Evolutionary conservation across 2,113 vertebrate genomes (phyloP).

Genomic region (Phodopus roborovskii): DNA sequence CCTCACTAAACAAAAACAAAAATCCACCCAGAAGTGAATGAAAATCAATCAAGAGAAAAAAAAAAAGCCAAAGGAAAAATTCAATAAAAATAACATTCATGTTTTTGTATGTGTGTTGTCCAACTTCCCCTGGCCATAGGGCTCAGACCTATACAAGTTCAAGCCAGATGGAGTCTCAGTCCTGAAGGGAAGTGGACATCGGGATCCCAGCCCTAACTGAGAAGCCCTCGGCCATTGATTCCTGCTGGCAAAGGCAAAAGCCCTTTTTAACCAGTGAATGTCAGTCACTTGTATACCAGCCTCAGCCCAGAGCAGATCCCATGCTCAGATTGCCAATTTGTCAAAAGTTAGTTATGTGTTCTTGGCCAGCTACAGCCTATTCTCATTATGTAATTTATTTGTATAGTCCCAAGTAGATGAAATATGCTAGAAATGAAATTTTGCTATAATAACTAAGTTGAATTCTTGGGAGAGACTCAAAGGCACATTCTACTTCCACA

Average conservation of each 20-base stretch:
- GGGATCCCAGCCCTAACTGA: not conserved
- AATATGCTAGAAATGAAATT: not conserved
- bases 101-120: not conserved
- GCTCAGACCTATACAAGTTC: not conserved
- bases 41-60: not conserved
- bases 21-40: not conserved
- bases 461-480: conserved; percentile 38
- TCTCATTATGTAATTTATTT: conserved; percentile 19
- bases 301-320: not conserved
- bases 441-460: not conserved
- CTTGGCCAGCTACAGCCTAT: not conserved
- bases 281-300: not conserved
- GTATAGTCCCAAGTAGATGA: not conserved
- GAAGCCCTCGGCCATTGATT: not conserved
- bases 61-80: not conserved
- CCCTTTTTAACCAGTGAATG: not conserved
- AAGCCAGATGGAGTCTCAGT: not conserved
- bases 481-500: not conserved
- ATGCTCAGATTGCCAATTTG: not conserved
- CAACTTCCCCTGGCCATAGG: not conserved
- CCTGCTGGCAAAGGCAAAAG: not conserved
- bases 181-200: not conserved
- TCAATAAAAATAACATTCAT: not conserved
- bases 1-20: not conserved
- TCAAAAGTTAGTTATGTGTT: conserved; percentile 26